phyloP scores from a whole-genome alignment of 2,797 vertebrate species.

The Karalla daura region DNA sequence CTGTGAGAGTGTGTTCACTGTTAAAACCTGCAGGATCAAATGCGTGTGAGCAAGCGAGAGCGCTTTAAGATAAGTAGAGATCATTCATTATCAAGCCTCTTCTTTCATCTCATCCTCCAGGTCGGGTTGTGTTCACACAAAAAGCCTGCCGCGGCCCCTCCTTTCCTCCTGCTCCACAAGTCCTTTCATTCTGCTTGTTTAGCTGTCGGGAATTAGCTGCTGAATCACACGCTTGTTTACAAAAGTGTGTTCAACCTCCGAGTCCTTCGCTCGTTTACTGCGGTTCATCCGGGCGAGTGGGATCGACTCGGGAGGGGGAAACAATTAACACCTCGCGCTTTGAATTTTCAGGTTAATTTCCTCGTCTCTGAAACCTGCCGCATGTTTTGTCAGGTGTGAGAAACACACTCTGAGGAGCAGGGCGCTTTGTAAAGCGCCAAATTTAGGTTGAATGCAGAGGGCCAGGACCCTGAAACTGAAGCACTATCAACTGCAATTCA shows the following conservation, averaged over 20 bases:
- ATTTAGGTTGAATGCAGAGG: too few relatives aligned
- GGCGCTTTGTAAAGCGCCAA: too few relatives aligned
- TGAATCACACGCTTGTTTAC: neutral
- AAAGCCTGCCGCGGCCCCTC: neutral
- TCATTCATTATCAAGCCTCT: neutral
- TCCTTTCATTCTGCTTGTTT: neutral
- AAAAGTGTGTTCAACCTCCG: neutral
- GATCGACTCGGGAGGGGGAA: constrained; percentile 4
- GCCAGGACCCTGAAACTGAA: neutral
- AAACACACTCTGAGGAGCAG: neutral
- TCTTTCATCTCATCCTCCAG: neutral
- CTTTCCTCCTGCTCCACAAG: neutral
- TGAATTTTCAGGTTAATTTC: constrained; percentile 24
- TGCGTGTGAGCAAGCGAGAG: neutral
- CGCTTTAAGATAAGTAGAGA: neutral
- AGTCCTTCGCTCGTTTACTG: constrained; percentile 14
- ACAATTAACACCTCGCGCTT: constrained; percentile 39
- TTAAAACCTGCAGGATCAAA: neutral
- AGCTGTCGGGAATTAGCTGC: neutral
- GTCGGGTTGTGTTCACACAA: too few relatives aligned
- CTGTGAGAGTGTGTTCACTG: neutral
- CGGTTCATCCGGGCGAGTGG: constrained; percentile 19
- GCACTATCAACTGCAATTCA: too few relatives aligned
- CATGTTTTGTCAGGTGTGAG: constrained; percentile 1
- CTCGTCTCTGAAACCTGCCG: neutral